Conservation (phyloP, 2,797 vertebrate species). For the Aldrovandia affinis region DNA sequence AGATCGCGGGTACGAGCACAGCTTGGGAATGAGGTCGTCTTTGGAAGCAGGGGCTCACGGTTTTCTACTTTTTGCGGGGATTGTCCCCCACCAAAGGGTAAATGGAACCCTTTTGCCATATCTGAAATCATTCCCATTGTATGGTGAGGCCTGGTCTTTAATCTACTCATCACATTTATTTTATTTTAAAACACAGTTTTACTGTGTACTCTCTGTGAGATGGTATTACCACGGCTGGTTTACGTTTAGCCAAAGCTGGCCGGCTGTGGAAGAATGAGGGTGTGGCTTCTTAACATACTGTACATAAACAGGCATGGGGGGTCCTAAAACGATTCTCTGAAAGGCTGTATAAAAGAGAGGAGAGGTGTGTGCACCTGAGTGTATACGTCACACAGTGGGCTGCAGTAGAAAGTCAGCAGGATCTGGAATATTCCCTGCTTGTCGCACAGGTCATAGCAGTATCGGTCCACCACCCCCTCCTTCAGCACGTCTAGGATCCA, state of each 20-base stretch:
- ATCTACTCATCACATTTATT: not conserved
- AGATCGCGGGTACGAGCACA: not conserved
- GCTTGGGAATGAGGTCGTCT: not conserved
- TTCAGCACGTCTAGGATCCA: slow-evolving; percentile 87
- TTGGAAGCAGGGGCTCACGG: not conserved
- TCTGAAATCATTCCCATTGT: not conserved
- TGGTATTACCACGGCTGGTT: not conserved
- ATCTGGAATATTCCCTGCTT: slow-evolving; percentile 84
- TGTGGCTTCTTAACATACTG: too few relatives aligned
- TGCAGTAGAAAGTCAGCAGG: slow-evolving; percentile 83
- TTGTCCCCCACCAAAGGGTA: not conserved
- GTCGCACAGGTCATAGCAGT: slow-evolving; percentile 84
- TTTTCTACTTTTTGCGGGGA: not conserved
- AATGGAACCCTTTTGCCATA: not conserved
- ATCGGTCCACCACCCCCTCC: slow-evolving; percentile 81
- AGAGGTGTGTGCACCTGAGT: slow-evolving; percentile 71
- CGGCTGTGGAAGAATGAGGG: not conserved
- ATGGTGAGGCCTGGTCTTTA: not conserved
- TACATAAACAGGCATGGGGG: not conserved
- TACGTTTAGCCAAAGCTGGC: not conserved
- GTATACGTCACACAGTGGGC: slow-evolving; percentile 80
- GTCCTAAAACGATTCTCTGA: too few relatives aligned
- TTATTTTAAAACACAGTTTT: not conserved
- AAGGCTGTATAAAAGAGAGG: not conserved
- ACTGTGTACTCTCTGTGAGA: not conserved